A percentile compares a stretch with the other conserved stretches of the same genome.
These are phyloP conservation scores for Galendromus occidentalis DNA, from an alignment of 1,140 invertebrate species.

Conservation along the genomic window DNA sequence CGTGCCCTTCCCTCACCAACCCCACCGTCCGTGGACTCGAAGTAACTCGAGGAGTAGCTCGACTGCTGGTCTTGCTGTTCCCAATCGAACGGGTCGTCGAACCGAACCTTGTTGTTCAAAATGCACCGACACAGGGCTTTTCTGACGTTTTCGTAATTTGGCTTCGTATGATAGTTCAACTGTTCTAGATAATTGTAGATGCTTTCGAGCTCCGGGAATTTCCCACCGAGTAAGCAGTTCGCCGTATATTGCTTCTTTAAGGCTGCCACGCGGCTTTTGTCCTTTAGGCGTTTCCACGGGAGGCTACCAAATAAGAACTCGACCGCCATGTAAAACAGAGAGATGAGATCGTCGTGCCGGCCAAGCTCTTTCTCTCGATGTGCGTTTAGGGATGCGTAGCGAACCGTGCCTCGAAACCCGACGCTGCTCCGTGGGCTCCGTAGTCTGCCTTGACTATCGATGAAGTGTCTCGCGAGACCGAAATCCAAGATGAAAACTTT, in stretches of 20 bases:
- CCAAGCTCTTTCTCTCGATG: conserved; percentile 6
- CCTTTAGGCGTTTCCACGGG: neutral
- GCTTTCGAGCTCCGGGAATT: neutral
- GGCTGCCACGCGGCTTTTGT: neutral
- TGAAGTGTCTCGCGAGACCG: neutral
- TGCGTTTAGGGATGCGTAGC: neutral
- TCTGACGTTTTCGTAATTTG: neutral
- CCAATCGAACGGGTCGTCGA: conserved; percentile 4
- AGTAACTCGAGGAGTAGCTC: no score
- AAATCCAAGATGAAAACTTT: conserved; percentile 8
- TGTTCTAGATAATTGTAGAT: neutral
- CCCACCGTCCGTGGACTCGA: no score
- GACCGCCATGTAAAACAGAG: conserved; percentile 2
- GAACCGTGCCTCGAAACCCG: neutral
- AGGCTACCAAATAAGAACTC: neutral
- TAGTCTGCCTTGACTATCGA: neutral
- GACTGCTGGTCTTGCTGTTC: neutral
- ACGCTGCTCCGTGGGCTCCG: neutral
- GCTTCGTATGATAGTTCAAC: neutral
- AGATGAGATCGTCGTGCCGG: neutral
- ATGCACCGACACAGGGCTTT: neutral
- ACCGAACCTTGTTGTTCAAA: neutral
- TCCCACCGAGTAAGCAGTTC: neutral
- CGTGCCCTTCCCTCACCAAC: no score
- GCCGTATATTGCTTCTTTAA: neutral